Evolutionary conservation across 2,888 invertebrate species (phyloP).

Genomic region (Dolichomitus sp.): DNA sequence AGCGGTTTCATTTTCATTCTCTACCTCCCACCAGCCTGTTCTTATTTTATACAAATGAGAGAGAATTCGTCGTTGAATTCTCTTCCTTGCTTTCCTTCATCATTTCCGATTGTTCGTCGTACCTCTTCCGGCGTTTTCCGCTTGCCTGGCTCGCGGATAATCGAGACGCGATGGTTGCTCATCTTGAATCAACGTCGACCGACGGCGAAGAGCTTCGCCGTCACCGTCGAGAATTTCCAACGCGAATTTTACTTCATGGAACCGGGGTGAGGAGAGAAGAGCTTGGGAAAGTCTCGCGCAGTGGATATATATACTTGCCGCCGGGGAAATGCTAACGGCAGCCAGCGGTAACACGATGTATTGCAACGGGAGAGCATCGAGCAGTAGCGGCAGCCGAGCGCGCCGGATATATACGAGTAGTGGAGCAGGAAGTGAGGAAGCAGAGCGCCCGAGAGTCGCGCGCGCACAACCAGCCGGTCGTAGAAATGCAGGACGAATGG

Average conservation of each 20-base stretch:
- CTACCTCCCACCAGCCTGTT: neutral
- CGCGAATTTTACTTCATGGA: neutral
- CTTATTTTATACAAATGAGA: constrained; percentile 54
- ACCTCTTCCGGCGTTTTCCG: constrained; percentile 42
- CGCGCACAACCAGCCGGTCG: constrained; percentile 46
- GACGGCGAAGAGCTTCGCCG: neutral
- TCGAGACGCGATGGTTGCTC: neutral
- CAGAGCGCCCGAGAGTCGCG: constrained; percentile 47
- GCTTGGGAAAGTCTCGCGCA: constrained; percentile 49
- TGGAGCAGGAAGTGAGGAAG: constrained; percentile 63
- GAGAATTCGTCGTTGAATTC: constrained; percentile 29
- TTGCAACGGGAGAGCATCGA: constrained; percentile 16
- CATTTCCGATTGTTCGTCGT: constrained; percentile 42
- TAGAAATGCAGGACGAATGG: constrained; percentile 48
- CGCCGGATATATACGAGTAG: constrained; percentile 62
- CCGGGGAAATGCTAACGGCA: constrained; percentile 57
- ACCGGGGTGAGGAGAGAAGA: constrained; percentile 1
- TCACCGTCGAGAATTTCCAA: constrained; percentile 7
- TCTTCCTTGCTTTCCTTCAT: neutral
- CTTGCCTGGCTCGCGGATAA: constrained; percentile 1
- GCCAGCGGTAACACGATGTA: constrained; percentile 21
- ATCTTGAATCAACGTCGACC: constrained; percentile 8
- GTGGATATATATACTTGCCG: constrained; percentile 14
- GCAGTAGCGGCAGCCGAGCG: constrained; percentile 14
- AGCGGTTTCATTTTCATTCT: constrained; percentile 48